These are phyloP conservation scores for Pegea sp. DNA, from an alignment of 23 tunicate species.

Conservation along the genomic window DNA sequence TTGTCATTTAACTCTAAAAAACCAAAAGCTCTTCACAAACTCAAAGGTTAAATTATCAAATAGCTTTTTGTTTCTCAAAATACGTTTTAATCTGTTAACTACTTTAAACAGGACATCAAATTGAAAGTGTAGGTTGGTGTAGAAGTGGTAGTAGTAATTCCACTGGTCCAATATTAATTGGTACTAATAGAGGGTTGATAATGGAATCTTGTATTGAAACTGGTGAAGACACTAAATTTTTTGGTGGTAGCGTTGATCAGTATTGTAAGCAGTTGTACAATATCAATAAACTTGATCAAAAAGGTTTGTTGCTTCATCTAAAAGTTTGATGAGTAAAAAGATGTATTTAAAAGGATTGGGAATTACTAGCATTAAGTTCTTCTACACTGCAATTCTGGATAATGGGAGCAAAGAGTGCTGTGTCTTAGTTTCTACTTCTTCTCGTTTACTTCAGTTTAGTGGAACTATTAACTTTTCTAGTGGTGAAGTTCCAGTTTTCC, in stretches of 20 bases:
- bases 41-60: slow-evolving; percentile 52
- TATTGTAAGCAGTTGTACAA: slow-evolving; percentile 55
- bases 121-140: slow-evolving; percentile 85
- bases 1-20: slow-evolving; percentile 41
- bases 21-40: slow-evolving; percentile 46
- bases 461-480: slow-evolving; percentile 27
- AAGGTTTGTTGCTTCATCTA: no score
- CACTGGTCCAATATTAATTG: slow-evolving; percentile 65
- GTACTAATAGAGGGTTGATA: slow-evolving; percentile 61
- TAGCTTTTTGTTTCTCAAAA: no score
- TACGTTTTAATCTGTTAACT: no score
- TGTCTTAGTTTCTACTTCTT: slow-evolving; percentile 35
- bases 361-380: no score
- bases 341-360: no score
- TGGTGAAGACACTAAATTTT: slow-evolving; percentile 67
- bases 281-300: slow-evolving; percentile 24
- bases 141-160: slow-evolving; percentile 23
- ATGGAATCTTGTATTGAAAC: slow-evolving; percentile 75
- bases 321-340: no score
- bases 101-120: slow-evolving; percentile 78
- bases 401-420: no score
- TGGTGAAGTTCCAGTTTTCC: slow-evolving; percentile 52
- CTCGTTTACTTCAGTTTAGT: slow-evolving; percentile 49
- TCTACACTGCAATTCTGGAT: no score
- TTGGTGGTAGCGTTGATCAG: slow-evolving; percentile 78